These are phyloP conservation scores for Phenacoccus solenopsis DNA, from an alignment of 1,140 invertebrate genomes.

Conservation along the genomic window DNA sequence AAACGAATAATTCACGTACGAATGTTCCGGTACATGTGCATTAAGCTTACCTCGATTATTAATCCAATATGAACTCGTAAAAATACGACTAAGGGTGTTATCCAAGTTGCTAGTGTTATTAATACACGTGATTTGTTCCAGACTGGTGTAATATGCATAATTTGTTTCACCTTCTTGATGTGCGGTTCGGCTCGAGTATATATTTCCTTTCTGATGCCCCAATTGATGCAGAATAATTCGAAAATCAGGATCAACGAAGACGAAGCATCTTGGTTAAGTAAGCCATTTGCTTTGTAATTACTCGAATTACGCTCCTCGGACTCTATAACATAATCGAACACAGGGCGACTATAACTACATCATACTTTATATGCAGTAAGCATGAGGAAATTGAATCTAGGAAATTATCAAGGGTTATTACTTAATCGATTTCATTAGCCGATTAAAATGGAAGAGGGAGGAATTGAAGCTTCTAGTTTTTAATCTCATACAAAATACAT, in stretches of 20 bases:
- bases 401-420: neutral
- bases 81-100: no score
- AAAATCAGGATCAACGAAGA: neutral
- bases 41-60: no score
- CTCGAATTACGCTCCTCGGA: neutral
- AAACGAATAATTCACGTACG: no score
- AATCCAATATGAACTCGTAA: no score
- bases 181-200: neutral
- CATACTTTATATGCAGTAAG: neutral
- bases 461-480: no score
- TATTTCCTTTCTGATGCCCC: neutral
- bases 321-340: neutral
- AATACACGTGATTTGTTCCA: neutral
- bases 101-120: no score
- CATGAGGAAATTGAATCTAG: neutral
- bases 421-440: no score
- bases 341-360: neutral
- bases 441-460: no score
- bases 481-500: no score
- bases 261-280: constrained; percentile 5
- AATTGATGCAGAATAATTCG: neutral
- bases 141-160: neutral
- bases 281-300: neutral
- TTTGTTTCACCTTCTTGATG: neutral
- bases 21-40: no score